Evolutionary conservation across 2,113 vertebrate genomes (phyloP).

Genomic region (Corythoichthys intestinalis): DNA sequence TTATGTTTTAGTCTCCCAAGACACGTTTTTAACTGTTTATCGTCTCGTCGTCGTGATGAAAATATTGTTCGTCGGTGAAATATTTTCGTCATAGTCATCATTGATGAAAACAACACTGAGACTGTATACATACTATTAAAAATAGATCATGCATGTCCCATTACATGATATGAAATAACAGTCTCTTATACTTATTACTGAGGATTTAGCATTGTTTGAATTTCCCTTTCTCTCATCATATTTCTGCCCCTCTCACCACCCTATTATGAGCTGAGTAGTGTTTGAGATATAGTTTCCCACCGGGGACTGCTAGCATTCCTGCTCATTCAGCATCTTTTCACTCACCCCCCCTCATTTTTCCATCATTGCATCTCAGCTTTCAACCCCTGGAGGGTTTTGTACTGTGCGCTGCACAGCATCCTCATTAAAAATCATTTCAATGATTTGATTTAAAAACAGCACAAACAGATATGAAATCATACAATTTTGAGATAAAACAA

Average conservation of each 20-base stretch:
- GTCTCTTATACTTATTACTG: slow-evolving; percentile 5
- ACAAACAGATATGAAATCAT: not conserved
- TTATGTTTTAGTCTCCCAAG: too few species aligned
- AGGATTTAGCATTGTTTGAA: slow-evolving; percentile 11
- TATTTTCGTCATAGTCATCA: too few species aligned
- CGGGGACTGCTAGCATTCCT: slow-evolving; percentile 27
- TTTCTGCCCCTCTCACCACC: slow-evolving; percentile 18
- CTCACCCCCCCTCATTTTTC: slow-evolving; percentile 30
- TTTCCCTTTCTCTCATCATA: slow-evolving; percentile 1
- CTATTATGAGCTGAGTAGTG: slow-evolving; percentile 36
- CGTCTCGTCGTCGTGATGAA: too few species aligned
- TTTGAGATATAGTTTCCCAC: slow-evolving; percentile 29
- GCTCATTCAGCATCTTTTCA: slow-evolving; percentile 47
- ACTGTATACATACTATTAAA: not conserved
- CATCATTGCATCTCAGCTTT: slow-evolving; percentile 27
- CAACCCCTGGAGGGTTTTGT: slow-evolving; percentile 20
- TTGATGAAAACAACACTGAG: too few species aligned
- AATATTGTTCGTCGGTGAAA: too few species aligned
- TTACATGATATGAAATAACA: not conserved
- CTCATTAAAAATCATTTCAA: slow-evolving; percentile 7
- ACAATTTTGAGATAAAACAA: not conserved
- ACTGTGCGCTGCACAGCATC: slow-evolving; percentile 18
- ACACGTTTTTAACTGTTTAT: too few species aligned
- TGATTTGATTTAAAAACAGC: not conserved
- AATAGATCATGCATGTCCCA: not conserved